Evolutionary conservation across 1,140 invertebrate genomes (phyloP).

Genomic region (Heliconius nattereri): DNA sequence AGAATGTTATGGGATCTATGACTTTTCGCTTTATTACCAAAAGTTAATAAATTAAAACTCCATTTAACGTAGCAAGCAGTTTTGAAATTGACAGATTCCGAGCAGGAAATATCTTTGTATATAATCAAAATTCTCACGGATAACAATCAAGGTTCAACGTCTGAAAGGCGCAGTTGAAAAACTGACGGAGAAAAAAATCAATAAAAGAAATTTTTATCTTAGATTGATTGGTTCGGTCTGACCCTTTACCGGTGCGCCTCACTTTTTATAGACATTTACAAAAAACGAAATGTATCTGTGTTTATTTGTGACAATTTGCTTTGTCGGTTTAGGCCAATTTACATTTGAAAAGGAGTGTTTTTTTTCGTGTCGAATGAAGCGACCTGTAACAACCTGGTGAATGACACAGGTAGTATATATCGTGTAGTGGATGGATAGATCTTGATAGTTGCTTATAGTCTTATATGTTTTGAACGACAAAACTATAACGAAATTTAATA

Average conservation of each 20-base stretch:
- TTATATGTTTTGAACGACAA: not conserved
- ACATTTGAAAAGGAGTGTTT: slow-evolving; percentile 77
- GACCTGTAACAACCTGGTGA: slow-evolving; percentile 77
- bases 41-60: not conserved
- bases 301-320: slow-evolving; percentile 82
- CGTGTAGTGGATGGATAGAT: slow-evolving; percentile 41
- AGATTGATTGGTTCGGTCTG: slow-evolving; percentile 78
- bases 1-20: too few species aligned
- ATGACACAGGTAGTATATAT: slow-evolving; percentile 70
- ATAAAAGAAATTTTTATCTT: slow-evolving; percentile 77
- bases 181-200: slow-evolving; percentile 63
- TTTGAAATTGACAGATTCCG: slow-evolving; percentile 20
- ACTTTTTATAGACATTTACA: slow-evolving; percentile 74
- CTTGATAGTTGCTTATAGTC: slow-evolving; percentile 51
- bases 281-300: slow-evolving; percentile 77
- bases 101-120: slow-evolving; percentile 32
- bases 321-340: slow-evolving; percentile 79
- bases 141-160: slow-evolving; percentile 69
- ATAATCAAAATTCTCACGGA: slow-evolving; percentile 70
- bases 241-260: slow-evolving; percentile 73
- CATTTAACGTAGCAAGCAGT: not conserved
- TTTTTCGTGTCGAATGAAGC: slow-evolving; percentile 62
- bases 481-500: too few species aligned
- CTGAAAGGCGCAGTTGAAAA: slow-evolving; percentile 55
- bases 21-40: too few species aligned